phyloP scores from a whole-genome alignment of 1,140 invertebrate species.

The Cyclina sinensis region DNA sequence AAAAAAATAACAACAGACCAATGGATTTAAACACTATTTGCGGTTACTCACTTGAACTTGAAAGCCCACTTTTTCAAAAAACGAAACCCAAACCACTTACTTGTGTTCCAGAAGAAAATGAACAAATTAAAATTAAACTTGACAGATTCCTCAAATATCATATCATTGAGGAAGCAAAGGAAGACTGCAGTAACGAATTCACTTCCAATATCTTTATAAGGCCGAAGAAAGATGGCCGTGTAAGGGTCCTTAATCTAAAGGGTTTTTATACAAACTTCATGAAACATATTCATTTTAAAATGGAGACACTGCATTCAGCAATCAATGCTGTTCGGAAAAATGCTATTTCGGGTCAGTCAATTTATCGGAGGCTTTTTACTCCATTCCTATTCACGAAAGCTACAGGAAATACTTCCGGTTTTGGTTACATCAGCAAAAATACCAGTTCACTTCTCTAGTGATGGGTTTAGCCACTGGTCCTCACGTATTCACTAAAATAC shows the following conservation, averaged over 20 bases:
- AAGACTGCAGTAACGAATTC: not conserved
- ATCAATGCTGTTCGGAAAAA: constrained; percentile 19
- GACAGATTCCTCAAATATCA: not conserved
- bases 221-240: not conserved
- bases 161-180: not conserved
- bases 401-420: constrained; percentile 33
- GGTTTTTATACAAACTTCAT: not conserved
- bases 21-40: constrained; percentile 18
- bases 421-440: not conserved
- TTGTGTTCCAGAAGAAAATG: not conserved
- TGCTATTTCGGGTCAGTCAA: constrained; percentile 49
- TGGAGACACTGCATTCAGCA: constrained; percentile 59
- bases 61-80: not conserved
- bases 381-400: not conserved
- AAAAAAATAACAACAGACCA: not conserved
- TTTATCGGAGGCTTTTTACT: constrained; percentile 49
- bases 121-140: constrained; percentile 14
- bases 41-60: constrained; percentile 21
- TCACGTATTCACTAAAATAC: constrained; percentile 37
- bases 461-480: constrained; percentile 14
- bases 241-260: constrained; percentile 20
- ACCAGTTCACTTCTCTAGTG: constrained; percentile 12
- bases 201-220: constrained; percentile 21
- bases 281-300: constrained; percentile 67
- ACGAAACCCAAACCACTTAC: not conserved